Evolutionary conservation across 2,113 vertebrate species (phyloP).

Genomic region (Pluvialis apricaria): DNA sequence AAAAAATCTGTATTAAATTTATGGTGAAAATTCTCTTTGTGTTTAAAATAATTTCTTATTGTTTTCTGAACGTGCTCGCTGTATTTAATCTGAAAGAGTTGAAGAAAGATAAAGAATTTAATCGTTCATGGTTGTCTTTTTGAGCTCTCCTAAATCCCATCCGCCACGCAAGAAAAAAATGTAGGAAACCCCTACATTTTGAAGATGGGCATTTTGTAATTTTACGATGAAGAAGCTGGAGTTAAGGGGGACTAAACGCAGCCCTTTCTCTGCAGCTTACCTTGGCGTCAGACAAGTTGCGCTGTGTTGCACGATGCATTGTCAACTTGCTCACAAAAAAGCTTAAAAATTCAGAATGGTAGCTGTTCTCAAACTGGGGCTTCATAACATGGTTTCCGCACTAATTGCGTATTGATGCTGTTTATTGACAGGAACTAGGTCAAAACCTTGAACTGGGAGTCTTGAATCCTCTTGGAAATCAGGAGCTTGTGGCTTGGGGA

Average conservation of each 20-base stretch:
- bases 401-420: background rate
- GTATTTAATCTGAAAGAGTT: background rate
- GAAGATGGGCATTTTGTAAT: background rate
- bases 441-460: background rate
- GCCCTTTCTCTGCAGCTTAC: background rate
- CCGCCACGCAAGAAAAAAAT: background rate
- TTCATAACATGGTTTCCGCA: background rate
- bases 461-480: background rate
- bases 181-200: background rate
- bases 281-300: background rate
- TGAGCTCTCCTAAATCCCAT: background rate
- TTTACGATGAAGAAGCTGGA: background rate
- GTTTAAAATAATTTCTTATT: background rate
- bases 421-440: background rate
- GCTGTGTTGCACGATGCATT: background rate
- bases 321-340: background rate
- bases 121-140: background rate
- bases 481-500: background rate
- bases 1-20: background rate
- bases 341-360: background rate
- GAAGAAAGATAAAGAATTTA: background rate
- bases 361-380: background rate
- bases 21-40: background rate
- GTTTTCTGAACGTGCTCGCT: background rate
- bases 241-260: background rate